Evolutionary conservation across 2,797 vertebrate species (phyloP).

Genomic region (Urophycis tenuis): DNA sequence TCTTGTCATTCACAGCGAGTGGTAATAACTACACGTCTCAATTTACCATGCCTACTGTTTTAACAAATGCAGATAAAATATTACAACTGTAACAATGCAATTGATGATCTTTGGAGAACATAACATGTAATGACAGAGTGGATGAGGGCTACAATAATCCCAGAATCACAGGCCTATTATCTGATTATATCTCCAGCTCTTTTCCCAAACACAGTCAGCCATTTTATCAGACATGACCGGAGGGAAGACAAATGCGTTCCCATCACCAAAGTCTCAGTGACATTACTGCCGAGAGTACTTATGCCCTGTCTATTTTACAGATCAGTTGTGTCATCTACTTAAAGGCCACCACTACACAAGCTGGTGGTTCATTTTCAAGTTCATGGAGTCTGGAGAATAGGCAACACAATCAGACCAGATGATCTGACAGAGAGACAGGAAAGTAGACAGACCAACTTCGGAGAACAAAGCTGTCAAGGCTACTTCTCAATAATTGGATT

Average conservation of each 20-base stretch:
- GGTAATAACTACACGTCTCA: too few species aligned
- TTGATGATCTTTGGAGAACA: background rate
- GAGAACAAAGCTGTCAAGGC: background rate
- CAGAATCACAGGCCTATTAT: background rate
- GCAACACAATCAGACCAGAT: background rate
- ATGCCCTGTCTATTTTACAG: background rate
- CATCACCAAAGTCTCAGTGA: background rate
- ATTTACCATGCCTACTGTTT: too few species aligned
- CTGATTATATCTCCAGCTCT: background rate
- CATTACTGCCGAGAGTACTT: background rate
- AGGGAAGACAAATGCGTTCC: background rate
- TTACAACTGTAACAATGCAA: background rate
- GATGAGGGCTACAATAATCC: background rate
- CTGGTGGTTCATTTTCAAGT: slow-evolving; percentile 91
- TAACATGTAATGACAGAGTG: too few species aligned
- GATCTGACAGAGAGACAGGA: background rate
- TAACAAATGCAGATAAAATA: too few species aligned
- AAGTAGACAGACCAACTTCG: background rate
- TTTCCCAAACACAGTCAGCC: background rate
- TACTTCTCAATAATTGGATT: background rate
- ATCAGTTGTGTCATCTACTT: background rate
- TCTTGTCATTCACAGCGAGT: too few species aligned
- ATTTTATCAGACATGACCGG: background rate
- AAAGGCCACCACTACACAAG: slow-evolving; percentile 79
- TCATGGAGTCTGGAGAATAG: slow-evolving; percentile 79